Evolutionary conservation across 2,888 invertebrate genomes (phyloP).

Genomic region (Allygus modestus): DNA sequence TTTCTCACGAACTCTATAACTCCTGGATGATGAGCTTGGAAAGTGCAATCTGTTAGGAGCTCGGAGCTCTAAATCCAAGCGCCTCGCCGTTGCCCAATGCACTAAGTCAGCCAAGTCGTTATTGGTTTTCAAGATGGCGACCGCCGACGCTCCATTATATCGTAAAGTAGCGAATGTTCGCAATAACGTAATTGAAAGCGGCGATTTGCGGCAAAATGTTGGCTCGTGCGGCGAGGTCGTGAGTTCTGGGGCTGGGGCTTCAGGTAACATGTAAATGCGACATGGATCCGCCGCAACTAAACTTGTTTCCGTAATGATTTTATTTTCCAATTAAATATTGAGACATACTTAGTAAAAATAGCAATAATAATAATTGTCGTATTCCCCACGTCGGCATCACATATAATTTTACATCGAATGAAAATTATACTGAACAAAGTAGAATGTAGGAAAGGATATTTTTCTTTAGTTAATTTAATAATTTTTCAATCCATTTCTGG

Average conservation of each 20-base stretch:
- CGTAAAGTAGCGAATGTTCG: conserved; percentile 53
- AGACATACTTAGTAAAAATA: too few relatives aligned
- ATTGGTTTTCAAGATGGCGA: conserved; percentile 41
- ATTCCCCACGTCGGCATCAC: too few relatives aligned
- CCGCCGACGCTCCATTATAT: conserved; percentile 40
- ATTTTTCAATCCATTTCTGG: too few relatives aligned
- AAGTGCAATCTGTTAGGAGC: background rate
- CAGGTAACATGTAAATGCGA: background rate
- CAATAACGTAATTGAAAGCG: conserved; percentile 51
- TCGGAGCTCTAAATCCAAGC: conserved; percentile 10
- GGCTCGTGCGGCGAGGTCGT: conserved; percentile 44
- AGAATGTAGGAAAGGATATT: too few relatives aligned
- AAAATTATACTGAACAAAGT: too few relatives aligned
- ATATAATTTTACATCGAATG: too few relatives aligned
- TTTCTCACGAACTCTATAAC: background rate
- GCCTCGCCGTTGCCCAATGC: background rate
- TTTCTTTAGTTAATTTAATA: too few relatives aligned
- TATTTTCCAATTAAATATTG: too few relatives aligned
- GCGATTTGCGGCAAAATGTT: conserved; percentile 43
- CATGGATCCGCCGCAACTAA: background rate
- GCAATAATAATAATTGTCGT: too few relatives aligned
- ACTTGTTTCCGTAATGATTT: too few relatives aligned
- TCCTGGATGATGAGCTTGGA: conserved; percentile 8
- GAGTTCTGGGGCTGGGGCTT: background rate
- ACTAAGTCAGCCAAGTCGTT: conserved; percentile 37